Base-by-base conservation (phyloP, 2,888 invertebrate genomes). In the Hololepta plana region DNA sequence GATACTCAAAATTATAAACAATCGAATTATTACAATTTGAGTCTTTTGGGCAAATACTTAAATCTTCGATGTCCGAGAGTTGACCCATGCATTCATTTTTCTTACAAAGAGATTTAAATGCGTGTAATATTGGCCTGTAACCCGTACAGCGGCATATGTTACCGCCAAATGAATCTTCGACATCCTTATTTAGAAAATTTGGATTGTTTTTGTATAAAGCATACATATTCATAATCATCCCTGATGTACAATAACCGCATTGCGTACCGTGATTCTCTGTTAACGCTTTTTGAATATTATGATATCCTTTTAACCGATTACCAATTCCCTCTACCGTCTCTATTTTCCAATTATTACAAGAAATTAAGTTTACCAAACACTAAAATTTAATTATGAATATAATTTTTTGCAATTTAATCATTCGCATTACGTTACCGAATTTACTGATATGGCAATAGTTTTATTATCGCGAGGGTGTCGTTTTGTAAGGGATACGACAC, bases 171-270 rank as follows among this genome's bases (percentile, higher is more conserved):
- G 68, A 63, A 38, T 73, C 64, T 44, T 79, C 77, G 4, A 76
- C 60, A 37, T 72, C 62, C 38, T 62, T 51, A 59, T 62, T 60
- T 1, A 64, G 62, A 23, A 64, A 37, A 24, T 54, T 51, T 4
- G 57, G 46, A 12, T 45, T 53, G 19, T 51, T 39, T 36, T 58
- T 43, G 13, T 60, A 37, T 12, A 62, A 35, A 22, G 62, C 67
- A 49, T 67, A 68, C 72, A 76, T 74, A 39, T 66, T 68, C 75
- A 76, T 76, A 20, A 80, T 64, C 69, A 76, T 77, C 5, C 76
- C 80, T 1, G 77, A 68, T 12, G 70, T 67, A 43, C 80, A 80
- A 44, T 60, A 70, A 1, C 74, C 74, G 40, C 76, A 75, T 43
- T 75, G 75, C 0, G 66, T 61, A 1, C 72, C 75, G 40, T 70